Base-by-base conservation (phyloP, 92 coral and sea anemone genomes). In the Porites divaricata region DNA sequence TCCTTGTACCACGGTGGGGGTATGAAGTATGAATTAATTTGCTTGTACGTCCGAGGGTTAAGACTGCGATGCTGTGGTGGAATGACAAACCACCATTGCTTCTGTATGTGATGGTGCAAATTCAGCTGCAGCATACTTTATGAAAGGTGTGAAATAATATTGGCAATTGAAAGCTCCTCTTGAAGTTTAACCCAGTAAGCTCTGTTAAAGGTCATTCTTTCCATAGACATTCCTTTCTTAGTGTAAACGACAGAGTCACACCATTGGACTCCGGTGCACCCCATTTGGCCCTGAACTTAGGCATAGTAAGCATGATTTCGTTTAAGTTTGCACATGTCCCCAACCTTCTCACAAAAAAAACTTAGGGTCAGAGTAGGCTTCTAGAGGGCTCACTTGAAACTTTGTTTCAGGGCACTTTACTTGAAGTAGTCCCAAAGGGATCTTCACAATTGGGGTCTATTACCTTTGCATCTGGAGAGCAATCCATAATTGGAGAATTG, bases 371-470 rank as follows among this genome's bases (percentile, higher is more conserved):
- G 90, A 84, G 85, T 94, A 90, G 41, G 92, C 96, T 75, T 90
- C 94, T 13, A 93, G 84, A 59, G 96, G 96, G 19, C 87, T 90
- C 24, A 93, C 96, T 50, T 41, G 74, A 68, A 76, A 87, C 79
- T 88, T 90, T 23, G 96, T 85, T 67, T 78, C 83, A 3, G 94
- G 96, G 76, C 94, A 93, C 81, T 93, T 93, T 25, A 93, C 89
- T 86, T 85, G 94, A 9, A 80, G 67, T 48, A 84, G 63, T 7
- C n/a, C 92, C 95, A 89, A 75, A 92, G 21, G 83, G 76, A 49
- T 76, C 64, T 20, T 49, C 72, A 67, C 87, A 89, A 11, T 88
- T 87, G 45, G 63, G 54, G 58, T 92, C 93, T 28, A 89, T 74
- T 20, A 89, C 92, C 70, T 89, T 89, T 50, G 86, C 89, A 79